A percentile compares a stretch with the other conserved stretches of the same genome.
phyloP scores from a whole-genome alignment of 1,140 invertebrate species.

The Ips typographus region DNA sequence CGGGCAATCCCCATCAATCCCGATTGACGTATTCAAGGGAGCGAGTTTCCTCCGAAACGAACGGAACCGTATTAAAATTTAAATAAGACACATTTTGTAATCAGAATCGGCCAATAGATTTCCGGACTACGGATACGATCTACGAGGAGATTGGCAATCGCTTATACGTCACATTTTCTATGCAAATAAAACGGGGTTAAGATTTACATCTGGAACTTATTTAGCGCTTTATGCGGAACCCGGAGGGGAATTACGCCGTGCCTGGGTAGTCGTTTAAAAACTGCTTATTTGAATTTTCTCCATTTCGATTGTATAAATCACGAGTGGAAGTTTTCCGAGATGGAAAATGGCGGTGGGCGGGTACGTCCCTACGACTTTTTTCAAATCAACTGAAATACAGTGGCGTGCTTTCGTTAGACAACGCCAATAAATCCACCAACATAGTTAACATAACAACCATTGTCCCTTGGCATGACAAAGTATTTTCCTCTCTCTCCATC shows the following conservation, averaged over 20 bases:
- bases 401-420: neutral
- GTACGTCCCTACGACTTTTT: neutral
- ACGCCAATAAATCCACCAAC: slow-evolving; percentile 5
- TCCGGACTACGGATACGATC: slow-evolving; percentile 45
- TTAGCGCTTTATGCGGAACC: slow-evolving; percentile 34
- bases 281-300: slow-evolving; percentile 46
- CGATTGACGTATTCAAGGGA: slow-evolving; percentile 38
- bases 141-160: slow-evolving; percentile 49
- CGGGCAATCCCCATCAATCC: slow-evolving; percentile 41
- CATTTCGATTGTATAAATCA: slow-evolving; percentile 28
- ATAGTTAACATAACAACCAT: slow-evolving; percentile 25
- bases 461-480: slow-evolving; percentile 23
- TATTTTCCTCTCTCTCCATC: slow-evolving; percentile 7
- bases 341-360: neutral
- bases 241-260: slow-evolving; percentile 38
- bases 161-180: slow-evolving; percentile 50
- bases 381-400: neutral
- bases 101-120: slow-evolving; percentile 51
- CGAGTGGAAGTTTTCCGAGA: slow-evolving; percentile 5
- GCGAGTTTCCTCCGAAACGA: slow-evolving; percentile 40
- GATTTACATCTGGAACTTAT: slow-evolving; percentile 46
- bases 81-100: slow-evolving; percentile 51
- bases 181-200: slow-evolving; percentile 50
- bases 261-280: slow-evolving; percentile 42
- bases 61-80: slow-evolving; percentile 49